These are phyloP conservation scores for Tragopan temminckii DNA, from an alignment of 2,797 vertebrate genomes.

Conservation along the genomic window DNA sequence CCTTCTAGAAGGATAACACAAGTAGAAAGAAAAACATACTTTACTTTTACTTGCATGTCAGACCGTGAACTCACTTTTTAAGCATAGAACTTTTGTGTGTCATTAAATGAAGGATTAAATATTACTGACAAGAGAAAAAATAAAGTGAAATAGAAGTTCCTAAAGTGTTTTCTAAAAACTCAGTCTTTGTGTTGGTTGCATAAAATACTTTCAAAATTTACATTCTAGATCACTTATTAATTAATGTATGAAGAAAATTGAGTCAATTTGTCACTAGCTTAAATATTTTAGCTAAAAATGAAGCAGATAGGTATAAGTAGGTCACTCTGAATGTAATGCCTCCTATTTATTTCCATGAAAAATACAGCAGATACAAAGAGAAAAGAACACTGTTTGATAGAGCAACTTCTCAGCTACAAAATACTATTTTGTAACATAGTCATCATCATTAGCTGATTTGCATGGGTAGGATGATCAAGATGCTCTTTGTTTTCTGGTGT, in stretches of 20 bases:
- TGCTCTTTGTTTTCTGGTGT: neutral
- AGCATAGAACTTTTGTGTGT: neutral
- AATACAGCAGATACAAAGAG: neutral
- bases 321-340: neutral
- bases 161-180: neutral
- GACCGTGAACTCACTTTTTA: neutral
- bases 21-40: conserved; percentile 20
- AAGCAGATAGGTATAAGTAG: neutral
- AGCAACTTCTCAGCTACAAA: neutral
- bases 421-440: neutral
- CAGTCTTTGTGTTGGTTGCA: neutral
- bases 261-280: neutral
- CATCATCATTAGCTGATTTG: neutral
- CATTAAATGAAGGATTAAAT: neutral
- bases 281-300: neutral
- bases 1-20: conserved; percentile 25
- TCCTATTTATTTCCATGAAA: neutral
- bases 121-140: neutral
- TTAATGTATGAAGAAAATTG: accelerated
- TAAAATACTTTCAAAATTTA: neutral
- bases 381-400: neutral
- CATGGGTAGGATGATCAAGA: neutral
- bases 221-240: neutral
- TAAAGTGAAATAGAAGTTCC: neutral
- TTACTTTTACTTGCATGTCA: conserved; percentile 10